Percentiles rank a stretch among this genome's conserved stretches.
phyloP scores from a whole-genome alignment of 1,140 invertebrate species.

The Calycopis cecrops region DNA sequence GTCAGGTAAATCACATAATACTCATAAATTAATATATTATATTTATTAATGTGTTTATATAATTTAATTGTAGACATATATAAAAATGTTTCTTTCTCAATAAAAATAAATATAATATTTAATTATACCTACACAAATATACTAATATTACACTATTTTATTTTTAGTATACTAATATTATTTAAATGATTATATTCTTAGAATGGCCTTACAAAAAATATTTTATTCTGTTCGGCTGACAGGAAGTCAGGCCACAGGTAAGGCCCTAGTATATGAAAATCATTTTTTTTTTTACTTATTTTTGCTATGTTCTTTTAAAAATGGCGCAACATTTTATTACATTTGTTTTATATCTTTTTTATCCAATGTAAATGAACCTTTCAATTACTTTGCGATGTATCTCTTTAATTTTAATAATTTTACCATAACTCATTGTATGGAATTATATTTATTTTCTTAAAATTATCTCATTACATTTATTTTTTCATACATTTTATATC shows the following conservation, averaged over 20 bases:
- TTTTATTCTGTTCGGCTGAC: slow-evolving; percentile 65
- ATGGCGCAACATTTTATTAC: background rate
- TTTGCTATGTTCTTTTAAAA: slow-evolving; percentile 25
- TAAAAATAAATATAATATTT: no score
- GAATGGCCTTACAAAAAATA: slow-evolving; percentile 11
- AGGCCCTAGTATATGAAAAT: slow-evolving; percentile 39
- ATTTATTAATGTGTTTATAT: no score
- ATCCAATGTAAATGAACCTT: background rate
- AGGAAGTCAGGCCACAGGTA: slow-evolving; percentile 72
- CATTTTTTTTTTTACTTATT: slow-evolving; percentile 24
- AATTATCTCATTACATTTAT: background rate
- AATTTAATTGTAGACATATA: background rate
- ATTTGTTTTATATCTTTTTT: slow-evolving; percentile 1
- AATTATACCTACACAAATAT: slow-evolving; percentile 14
- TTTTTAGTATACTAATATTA: slow-evolving; percentile 18
- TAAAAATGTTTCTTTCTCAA: background rate
- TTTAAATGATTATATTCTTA: slow-evolving; percentile 19
- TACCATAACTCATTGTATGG: background rate
- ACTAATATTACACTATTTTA: slow-evolving; percentile 12
- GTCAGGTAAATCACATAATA: no score
- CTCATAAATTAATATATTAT: no score
- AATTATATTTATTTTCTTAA: slow-evolving; percentile 3
- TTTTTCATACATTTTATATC: background rate
- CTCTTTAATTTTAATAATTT: background rate
- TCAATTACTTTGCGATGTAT: slow-evolving; percentile 6